These are phyloP conservation scores for Anolis carolinensis DNA, from an alignment of 2,113 vertebrate species.

Conservation along the genomic window DNA sequence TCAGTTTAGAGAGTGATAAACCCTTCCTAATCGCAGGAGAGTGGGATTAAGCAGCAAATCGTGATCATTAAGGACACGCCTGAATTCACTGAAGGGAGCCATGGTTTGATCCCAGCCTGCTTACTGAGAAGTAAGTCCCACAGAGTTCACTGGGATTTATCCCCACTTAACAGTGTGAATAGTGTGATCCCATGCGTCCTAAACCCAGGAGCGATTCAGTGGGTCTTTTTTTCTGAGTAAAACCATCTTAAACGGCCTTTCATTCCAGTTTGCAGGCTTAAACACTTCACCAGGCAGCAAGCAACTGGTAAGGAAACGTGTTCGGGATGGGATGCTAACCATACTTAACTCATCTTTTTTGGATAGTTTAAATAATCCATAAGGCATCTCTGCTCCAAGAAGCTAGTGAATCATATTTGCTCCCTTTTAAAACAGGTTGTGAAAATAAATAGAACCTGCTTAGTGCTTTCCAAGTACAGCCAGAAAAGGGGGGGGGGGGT, in stretches of 20 bases:
- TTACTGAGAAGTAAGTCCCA: background rate
- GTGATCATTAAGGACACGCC: background rate
- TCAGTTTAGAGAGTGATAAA: too few relatives aligned
- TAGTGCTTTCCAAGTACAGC: conserved; percentile 10
- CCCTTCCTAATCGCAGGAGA: background rate
- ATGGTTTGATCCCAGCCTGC: background rate
- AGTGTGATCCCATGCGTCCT: background rate
- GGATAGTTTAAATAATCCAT: background rate
- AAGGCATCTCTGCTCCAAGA: background rate
- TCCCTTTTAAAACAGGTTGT: background rate
- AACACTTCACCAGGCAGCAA: background rate
- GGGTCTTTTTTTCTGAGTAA: background rate
- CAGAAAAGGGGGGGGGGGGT: too few relatives aligned
- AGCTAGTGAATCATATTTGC: too few relatives aligned
- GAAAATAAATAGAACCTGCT: background rate
- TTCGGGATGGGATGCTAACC: background rate
- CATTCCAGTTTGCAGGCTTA: background rate
- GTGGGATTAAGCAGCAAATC: background rate
- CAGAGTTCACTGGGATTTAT: background rate
- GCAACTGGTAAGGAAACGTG: background rate
- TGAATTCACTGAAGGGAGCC: background rate
- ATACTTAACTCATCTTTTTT: too few relatives aligned
- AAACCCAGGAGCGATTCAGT: background rate
- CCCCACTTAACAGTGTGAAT: background rate
- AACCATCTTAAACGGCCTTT: too few relatives aligned